Evolutionary conservation across 2,797 vertebrate genomes (phyloP).

Genomic region (Chanos chanos): DNA sequence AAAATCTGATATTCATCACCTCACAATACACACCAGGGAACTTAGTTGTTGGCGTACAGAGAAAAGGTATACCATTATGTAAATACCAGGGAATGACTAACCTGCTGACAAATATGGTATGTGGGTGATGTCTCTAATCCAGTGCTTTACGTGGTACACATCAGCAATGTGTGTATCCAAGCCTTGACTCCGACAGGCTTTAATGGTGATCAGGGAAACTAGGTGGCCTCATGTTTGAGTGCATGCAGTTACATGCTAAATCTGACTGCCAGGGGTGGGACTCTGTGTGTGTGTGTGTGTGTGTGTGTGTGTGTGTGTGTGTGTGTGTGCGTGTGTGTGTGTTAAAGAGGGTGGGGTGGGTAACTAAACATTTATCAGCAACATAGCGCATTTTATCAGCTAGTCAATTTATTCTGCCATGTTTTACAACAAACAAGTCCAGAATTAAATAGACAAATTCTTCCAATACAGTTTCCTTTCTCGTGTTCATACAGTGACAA

Average conservation of each 20-base stretch:
- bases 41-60: too few species aligned
- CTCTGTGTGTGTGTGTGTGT: too few species aligned
- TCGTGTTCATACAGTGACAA: neutral
- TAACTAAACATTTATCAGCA: too few species aligned
- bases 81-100: constrained; percentile 32
- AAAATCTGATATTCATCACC: too few species aligned
- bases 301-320: too few species aligned
- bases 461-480: neutral
- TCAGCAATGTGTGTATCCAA: constrained; percentile 24
- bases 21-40: too few species aligned
- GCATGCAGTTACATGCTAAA: constrained; percentile 22
- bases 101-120: constrained; percentile 38
- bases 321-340: neutral
- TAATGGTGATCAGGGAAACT: constrained; percentile 19
- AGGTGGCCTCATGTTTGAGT: constrained; percentile 2
- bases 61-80: constrained; percentile 8
- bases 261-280: too few species aligned
- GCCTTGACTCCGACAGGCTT: constrained; percentile 25
- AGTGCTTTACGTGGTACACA: constrained; percentile 33
- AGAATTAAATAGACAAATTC: neutral
- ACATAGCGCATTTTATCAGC: too few species aligned
- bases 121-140: constrained; percentile 33
- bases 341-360: too few species aligned
- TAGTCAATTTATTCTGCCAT: too few species aligned
- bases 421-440: too few species aligned